Evolutionary conservation across 2,888 invertebrate genomes (phyloP).

Genomic region (Hemithea aestivaria): DNA sequence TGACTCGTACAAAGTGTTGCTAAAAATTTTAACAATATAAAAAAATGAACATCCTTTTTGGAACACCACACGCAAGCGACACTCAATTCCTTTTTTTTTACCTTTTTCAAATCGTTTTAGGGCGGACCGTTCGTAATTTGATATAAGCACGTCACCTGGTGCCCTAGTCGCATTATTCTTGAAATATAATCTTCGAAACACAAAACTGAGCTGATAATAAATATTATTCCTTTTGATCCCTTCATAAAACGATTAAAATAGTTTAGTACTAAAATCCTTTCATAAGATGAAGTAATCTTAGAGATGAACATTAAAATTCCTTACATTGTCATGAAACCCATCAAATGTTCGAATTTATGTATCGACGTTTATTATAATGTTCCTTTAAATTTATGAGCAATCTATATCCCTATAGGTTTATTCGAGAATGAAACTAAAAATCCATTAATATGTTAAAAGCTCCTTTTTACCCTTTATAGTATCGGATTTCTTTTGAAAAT

Average conservation of each 20-base stretch:
- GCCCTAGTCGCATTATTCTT: conserved; percentile 48
- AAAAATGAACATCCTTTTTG: conserved; percentile 12
- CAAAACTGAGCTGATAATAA: conserved; percentile 43
- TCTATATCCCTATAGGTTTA: no score
- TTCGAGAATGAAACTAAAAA: no score
- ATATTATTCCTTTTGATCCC: conserved; percentile 47
- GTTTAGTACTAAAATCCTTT: conserved; percentile 24
- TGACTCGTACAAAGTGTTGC: no score
- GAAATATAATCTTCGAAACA: conserved; percentile 53
- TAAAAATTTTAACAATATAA: conserved; percentile 6
- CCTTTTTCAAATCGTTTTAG: conserved; percentile 12
- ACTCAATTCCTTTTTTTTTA: conserved; percentile 6
- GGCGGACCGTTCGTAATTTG: conserved; percentile 45
- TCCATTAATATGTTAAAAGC: no score
- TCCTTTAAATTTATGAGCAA: no score
- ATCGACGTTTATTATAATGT: no score
- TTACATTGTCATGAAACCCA: conserved; percentile 1
- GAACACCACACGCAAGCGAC: conserved; percentile 3
- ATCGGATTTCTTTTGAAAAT: no score
- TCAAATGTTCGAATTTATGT: conserved; percentile 1
- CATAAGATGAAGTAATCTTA: conserved; percentile 13
- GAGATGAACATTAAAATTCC: conserved; percentile 20
- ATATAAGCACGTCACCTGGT: conserved; percentile 56
- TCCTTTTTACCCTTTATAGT: no score
- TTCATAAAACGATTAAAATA: conserved; percentile 37